phyloP scores from a whole-genome alignment of 1,140 invertebrate genomes.

The Drosophila baimaii region DNA sequence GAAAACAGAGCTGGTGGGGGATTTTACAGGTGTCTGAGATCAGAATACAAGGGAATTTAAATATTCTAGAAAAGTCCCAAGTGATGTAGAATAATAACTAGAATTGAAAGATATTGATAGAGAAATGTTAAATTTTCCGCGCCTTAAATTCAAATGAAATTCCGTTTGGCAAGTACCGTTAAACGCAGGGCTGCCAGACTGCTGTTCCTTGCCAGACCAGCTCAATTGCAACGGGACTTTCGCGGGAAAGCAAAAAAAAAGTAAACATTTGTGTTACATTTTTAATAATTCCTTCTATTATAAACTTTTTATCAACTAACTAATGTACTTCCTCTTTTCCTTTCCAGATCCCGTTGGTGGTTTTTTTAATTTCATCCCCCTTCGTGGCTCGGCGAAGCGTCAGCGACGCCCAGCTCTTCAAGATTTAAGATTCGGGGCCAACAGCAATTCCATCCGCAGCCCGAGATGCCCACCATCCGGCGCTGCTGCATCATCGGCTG shows the following conservation, averaged over 20 bases:
- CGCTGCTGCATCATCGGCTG: constrained; percentile 82
- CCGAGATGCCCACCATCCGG: constrained; percentile 78
- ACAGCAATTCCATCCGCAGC: constrained; percentile 49
- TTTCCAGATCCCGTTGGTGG: constrained; percentile 48
- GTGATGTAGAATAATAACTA: too few species aligned
- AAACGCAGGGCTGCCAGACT: background rate
- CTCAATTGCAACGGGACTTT: background rate
- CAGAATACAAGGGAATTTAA: background rate
- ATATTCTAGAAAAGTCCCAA: background rate
- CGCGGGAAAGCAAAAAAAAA: too few species aligned
- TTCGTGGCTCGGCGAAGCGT: constrained; percentile 63
- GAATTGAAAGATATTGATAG: too few species aligned
- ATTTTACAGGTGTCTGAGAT: background rate
- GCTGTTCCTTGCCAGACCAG: background rate
- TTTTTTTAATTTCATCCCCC: constrained; percentile 43
- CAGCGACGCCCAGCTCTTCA: constrained; percentile 63
- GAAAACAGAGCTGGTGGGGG: constrained; percentile 3
- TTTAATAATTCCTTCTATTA: background rate
- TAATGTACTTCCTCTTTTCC: background rate
- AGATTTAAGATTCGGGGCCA: constrained; percentile 64
- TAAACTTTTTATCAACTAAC: background rate
- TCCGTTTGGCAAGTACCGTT: background rate
- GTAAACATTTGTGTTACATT: background rate
- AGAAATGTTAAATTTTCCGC: background rate
- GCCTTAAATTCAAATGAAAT: background rate